Base-by-base conservation (phyloP, 2,888 invertebrate genomes). In the Anoplius nigerrimus region DNA sequence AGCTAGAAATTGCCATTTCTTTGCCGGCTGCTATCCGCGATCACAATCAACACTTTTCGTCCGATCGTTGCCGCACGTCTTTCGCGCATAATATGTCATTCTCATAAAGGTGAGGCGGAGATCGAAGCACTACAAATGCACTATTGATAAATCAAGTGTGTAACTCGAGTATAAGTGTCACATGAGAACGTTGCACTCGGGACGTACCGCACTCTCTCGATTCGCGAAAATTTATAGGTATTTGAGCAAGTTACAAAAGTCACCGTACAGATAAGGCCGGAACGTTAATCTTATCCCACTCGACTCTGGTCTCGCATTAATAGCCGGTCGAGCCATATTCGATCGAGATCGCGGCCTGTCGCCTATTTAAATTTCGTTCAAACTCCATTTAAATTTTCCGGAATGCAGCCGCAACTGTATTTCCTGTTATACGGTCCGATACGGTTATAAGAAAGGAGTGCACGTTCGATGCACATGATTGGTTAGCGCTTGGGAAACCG, bases 1-100 rank as follows among this genome's bases (percentile, higher is more conserved):
- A 91, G 86, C 90, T 90, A 74, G 91, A 89, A 83, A 91, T 90
- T 83, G 91, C 91, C 79, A 79, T 79, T 71, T 76, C 76, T 74
- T 74, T 73, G 77, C 83, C 83, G 83, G 83, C 78, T 78, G 81
- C 81, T 84, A 84, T 79, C 82, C 81, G 69, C 83, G 81, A 71
- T 82, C 79, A 79, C 81, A 76, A 76, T 84, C 73, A 71, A 80
- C 75, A 74, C 81, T 75, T 79, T 74, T 82, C 57, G 74, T 80
- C 81, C 83, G 78, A 81, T 78, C 75, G 55, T 78, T 68, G 59
- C 53, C 67, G 69, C 74, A 59, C 73, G 68, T 77, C 74, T 81
- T 74, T 75, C 69, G 71, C 70, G 62, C 63, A 54, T 60, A 73
- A 80, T 77, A 74, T 79, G 70, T 76, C 83, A 85, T 83, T 79